phyloP scores from a whole-genome alignment of 2,113 vertebrate genomes.

The Malurus elegans region DNA sequence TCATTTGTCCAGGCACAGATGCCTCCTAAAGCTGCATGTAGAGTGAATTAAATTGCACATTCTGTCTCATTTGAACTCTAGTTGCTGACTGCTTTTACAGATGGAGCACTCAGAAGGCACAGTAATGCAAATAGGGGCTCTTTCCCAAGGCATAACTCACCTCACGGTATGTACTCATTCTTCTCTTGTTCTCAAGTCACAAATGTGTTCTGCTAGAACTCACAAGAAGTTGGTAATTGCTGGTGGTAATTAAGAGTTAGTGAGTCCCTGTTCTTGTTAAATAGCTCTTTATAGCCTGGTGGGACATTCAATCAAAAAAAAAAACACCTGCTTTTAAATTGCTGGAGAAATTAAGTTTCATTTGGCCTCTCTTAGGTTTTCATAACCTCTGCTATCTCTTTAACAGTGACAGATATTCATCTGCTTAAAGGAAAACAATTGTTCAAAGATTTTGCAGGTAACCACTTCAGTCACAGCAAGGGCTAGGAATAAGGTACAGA shows the following conservation, averaged over 20 bases:
- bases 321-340: not conserved
- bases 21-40: constrained; percentile 10
- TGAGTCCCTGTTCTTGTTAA: not conserved
- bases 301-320: not conserved
- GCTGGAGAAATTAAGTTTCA: not conserved
- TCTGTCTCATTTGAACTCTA: constrained; percentile 55
- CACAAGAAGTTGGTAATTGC: not conserved
- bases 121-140: constrained; percentile 86
- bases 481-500: not conserved
- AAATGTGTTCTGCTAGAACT: not conserved
- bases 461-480: not conserved
- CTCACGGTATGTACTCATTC: constrained; percentile 82
- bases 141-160: constrained; percentile 91
- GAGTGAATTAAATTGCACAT: not conserved
- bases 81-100: constrained; percentile 82
- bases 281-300: not conserved
- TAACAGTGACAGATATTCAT: not conserved
- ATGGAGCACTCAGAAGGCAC: constrained; percentile 85
- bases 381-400: not conserved
- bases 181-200: not conserved
- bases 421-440: not conserved
- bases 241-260: not conserved
- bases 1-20: not conserved
- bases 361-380: not conserved
- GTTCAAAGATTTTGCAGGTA: not conserved